Percentiles rank a stretch among this genome's conserved stretches.
Conservation (phyloP, 1,140 invertebrate species). For the Zophobas atratus region DNA sequence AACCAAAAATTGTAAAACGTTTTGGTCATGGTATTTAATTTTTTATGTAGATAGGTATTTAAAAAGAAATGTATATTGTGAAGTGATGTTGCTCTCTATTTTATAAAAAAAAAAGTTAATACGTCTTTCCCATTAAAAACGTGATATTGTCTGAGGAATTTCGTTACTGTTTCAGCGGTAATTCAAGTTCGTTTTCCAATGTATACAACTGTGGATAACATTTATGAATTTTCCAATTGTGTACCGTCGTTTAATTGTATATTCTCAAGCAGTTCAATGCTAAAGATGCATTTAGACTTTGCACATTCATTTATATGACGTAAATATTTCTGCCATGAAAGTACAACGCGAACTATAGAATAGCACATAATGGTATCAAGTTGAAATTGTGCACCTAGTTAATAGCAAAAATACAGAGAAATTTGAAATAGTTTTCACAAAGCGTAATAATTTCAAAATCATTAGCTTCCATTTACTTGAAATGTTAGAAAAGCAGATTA, state of each 20-base stretch:
- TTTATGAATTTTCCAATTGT: conserved; percentile 24
- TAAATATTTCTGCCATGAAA: not conserved
- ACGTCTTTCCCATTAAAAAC: too few species aligned
- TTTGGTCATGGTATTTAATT: conserved; percentile 1
- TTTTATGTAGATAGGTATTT: not conserved
- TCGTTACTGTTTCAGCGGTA: not conserved
- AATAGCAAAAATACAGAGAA: not conserved
- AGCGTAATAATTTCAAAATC: not conserved
- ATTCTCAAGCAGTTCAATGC: not conserved
- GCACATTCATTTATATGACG: not conserved
- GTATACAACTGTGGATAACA: conserved; percentile 6
- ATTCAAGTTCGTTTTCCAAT: conserved; percentile 6
- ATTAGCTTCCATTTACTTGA: conserved; percentile 21
- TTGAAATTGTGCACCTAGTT: conserved; percentile 2
- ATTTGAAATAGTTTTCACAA: not conserved
- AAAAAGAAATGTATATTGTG: not conserved
- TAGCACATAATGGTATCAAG: not conserved
- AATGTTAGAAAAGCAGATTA: conserved; percentile 10
- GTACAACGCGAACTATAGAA: not conserved
- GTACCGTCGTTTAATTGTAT: not conserved
- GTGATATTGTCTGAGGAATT: too few species aligned
- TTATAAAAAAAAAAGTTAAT: not conserved
- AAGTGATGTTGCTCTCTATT: conserved; percentile 11
- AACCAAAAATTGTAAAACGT: too few species aligned
- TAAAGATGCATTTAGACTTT: not conserved